Evolutionary conservation across 2,888 invertebrate genomes (phyloP), one percentile per base, ranked within the genome.

Genomic region (Clostera curtula): DNA sequence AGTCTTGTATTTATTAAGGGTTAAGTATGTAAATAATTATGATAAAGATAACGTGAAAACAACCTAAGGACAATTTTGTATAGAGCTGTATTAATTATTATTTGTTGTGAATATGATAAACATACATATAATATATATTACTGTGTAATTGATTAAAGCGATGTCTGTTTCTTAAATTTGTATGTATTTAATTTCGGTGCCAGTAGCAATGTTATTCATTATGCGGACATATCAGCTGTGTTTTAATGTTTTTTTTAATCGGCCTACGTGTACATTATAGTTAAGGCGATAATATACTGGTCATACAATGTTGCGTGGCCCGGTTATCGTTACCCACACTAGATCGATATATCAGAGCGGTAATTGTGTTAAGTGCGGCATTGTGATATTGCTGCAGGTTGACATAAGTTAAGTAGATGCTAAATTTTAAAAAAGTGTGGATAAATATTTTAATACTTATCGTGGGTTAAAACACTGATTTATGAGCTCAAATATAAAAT

Each of bases 11-110:
- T 53, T 58, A 50, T 49, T 65, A 67, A 65, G 51, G 55, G 47
- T 60, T 63, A 71, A 67, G 59, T 50, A 54, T 77, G 77, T 79
- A 76, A 72, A 79, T 77, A 77, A 57, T 48, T 53, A 52, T 37
- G 43, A 49, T 33, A 40, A 27, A 32, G 14, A 23, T 3, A 43
- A 47, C 47, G 36, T 50, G 34, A 53, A 52, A 57, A 49, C 47
- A 53, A 66, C 50, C 43, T 73, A 70, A 71, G 69, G 61, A 65
- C 60, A 68, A 68, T 67, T 71, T 71, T 73, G 68, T 76, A 74
- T 63, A 73, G 64, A 65, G 62, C 33, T 48, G 37, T 58, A 45
- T 60, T 56, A 58, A 60, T 56, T 60, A 61, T 49, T 58, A 52
- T 63, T 60, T 64, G 65, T 71, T 75, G 62, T 69, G 57, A 60